Evolutionary conservation across 2,113 vertebrate species (phyloP), one percentile per base, ranked within the genome.

Genomic region (Apaloderma vittatum): DNA sequence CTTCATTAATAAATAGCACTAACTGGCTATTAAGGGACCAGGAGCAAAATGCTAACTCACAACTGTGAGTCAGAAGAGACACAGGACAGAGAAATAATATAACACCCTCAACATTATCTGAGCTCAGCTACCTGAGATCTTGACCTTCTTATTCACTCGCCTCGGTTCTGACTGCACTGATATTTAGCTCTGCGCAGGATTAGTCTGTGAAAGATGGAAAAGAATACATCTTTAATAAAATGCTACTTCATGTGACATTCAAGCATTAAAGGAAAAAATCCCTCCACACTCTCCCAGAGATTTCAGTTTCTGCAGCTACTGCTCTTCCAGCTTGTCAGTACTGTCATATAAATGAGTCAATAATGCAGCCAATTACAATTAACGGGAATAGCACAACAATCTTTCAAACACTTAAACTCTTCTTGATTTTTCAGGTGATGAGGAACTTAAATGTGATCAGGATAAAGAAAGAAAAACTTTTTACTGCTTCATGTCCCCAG

Each of bases 311-410:
- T 89, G 77, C 49, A 94, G 91, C 54, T 80, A 91, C 93, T 96
- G 86, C 72, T 95, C 90, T 94, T 96, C 75, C 3, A 6, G 66
- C 85, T 62, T 90, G 83, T 81, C 95, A 94, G 67, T 78, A 43
- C 58, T 74, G 90, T 90, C 88, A 82, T 32, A 88, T 37, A 80
- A 79, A 93, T 63, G 79, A 95, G 88, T 90, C 90, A 91, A 79
- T 79, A 93, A 92, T 49, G 55, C 76, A 95, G 92, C 96, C 75
- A 81, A 84, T 82, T 86, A 84, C 72, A 93, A 88, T 94, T 92
- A 94, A 92, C 81, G 92, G 86, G n/a, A 94, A 79, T 37, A 82
- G 68, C 74, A 46, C 19, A 93, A 93, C 73, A 74, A 45, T 88
- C 65, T 73, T 84, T 73, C 78, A 86, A 67, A 82, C 57, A 32